Evolutionary conservation across 2,797 vertebrate species (phyloP).

Genomic region (Epinephelus awoara): DNA sequence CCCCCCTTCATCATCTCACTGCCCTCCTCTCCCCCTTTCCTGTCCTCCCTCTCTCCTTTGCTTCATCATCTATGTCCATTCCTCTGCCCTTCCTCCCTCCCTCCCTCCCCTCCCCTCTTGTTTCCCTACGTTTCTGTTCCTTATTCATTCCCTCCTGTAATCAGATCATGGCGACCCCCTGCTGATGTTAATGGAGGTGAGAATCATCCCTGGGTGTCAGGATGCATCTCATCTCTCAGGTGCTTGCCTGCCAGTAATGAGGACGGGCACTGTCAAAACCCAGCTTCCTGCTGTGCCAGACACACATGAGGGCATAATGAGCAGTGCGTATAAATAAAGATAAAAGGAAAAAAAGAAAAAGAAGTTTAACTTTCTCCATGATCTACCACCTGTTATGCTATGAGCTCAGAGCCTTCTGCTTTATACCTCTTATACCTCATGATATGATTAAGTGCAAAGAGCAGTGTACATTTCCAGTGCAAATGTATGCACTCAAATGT

Average conservation of each 20-base stretch:
- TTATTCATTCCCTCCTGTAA: slow-evolving; percentile 76
- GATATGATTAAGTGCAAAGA: slow-evolving; percentile 43
- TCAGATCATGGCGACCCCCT: slow-evolving; percentile 82
- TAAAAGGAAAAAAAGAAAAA: slow-evolving; percentile 36
- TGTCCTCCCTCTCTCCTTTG: slow-evolving; percentile 33
- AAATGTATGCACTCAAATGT: slow-evolving; percentile 35
- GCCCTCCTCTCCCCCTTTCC: slow-evolving; percentile 26
- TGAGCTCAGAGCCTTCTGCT: slow-evolving; percentile 24
- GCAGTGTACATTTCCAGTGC: slow-evolving; percentile 6
- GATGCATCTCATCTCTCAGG: slow-evolving; percentile 86
- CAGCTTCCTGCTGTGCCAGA: slow-evolving; percentile 71
- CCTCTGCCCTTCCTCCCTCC: slow-evolving; percentile 27
- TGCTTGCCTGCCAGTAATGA: slow-evolving; percentile 84
- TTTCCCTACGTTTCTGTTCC: slow-evolving; percentile 57
- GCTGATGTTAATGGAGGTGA: slow-evolving; percentile 87
- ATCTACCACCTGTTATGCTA: slow-evolving; percentile 76
- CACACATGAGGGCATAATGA: slow-evolving; percentile 78
- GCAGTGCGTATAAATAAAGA: slow-evolving; percentile 70
- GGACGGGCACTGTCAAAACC: slow-evolving; percentile 82
- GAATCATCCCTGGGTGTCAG: slow-evolving; percentile 84
- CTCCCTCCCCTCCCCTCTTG: slow-evolving; percentile 49
- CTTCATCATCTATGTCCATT: slow-evolving; percentile 58
- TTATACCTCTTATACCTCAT: neutral
- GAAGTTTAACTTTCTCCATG: slow-evolving; percentile 62
- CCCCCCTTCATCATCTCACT: slow-evolving; percentile 58